Conservation (phyloP, 2,888 invertebrate genomes). For the Amphipoea oculea region DNA sequence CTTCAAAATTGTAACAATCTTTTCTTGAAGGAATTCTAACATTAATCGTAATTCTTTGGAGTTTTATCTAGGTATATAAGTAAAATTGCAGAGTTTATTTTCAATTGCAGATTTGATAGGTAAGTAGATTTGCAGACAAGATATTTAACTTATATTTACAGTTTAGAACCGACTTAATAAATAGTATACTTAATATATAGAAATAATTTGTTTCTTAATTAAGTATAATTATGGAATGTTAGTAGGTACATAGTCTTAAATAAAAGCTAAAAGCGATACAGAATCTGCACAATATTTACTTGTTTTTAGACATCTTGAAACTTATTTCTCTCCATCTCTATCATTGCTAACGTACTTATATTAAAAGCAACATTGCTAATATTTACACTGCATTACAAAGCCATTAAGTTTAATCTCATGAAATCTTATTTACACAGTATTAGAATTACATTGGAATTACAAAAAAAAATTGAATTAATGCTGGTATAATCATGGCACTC, state of each 20-base stretch:
- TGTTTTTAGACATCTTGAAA: slow-evolving; percentile 1
- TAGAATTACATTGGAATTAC: not conserved
- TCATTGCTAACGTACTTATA: not conserved
- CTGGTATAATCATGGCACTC: not conserved
- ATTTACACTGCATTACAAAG: slow-evolving; percentile 36
- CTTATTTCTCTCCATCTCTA: not conserved
- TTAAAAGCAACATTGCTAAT: slow-evolving; percentile 26
- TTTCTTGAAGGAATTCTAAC: not conserved
- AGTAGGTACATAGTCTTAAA: not conserved
- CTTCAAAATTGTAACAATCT: not conserved
- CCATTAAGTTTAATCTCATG: not conserved
- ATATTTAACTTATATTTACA: slow-evolving; percentile 37
- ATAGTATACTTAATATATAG: too few relatives aligned
- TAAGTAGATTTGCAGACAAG: slow-evolving; percentile 29
- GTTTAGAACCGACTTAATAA: slow-evolving; percentile 2
- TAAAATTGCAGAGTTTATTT: slow-evolving; percentile 36
- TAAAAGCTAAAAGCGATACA: not conserved
- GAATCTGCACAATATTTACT: not conserved
- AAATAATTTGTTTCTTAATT: slow-evolving; percentile 4
- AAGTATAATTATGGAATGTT: slow-evolving; percentile 1
- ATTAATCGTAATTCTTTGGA: slow-evolving; percentile 23
- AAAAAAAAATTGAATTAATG: not conserved
- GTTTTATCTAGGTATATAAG: not conserved
- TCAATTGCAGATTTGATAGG: slow-evolving; percentile 7
- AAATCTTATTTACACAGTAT: slow-evolving; percentile 35